Base-by-base conservation (phyloP, 2,113 vertebrate genomes). In the Lepus americanus region DNA sequence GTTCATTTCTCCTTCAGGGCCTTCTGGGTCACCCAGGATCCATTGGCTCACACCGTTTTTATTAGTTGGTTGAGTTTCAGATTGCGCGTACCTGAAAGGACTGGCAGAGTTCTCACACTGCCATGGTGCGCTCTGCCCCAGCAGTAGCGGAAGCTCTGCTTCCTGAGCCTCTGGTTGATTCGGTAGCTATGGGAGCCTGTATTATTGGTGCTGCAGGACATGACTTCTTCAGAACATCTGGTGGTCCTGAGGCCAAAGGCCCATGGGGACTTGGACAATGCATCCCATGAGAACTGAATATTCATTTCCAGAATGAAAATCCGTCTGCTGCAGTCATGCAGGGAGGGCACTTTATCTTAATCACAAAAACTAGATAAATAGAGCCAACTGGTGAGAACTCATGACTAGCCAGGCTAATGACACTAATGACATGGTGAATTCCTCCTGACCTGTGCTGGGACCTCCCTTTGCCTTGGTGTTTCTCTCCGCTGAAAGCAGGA, bases 271-370 rank as follows among this genome's bases (percentile, higher is more conserved):
- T 93, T 87, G 17, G 70, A 67, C 77, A 82, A 51, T 49, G 49
- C 10, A 64, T 6, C 3, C 23, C 19, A 2, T 19, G 31, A 81
- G 39, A 90, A 66, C 16, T 23, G 69, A 31, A 22, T 23, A 12
- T 74, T 78, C 87, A 90, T 91, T 88, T 83, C 69, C 36, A 78
- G 87, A 70, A 88, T 16, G 25, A 78, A 94, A 95, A 74, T 74
- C 31, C 27, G 82, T 72, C 59, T 72, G 51, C 29, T 13, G n/a
- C 8, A 76, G 44, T 73, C 36, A 39, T 49, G 23, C 16, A 70
- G 6, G 29, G 33, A 70, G 6, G 29, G 33, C n/a, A 49, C 19
- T 88, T 92, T 33, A 44, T 44, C 10, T 19, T 16, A 90, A 80
- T 73, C 27, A 51, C 39, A 49, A 74, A 92, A 92, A 6, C 10